A percentile compares a stretch with the other conserved stretches of the same genome.
These are phyloP conservation scores for Alsophila aescularia DNA, from an alignment of 2,888 invertebrate genomes.

Conservation along the genomic window DNA sequence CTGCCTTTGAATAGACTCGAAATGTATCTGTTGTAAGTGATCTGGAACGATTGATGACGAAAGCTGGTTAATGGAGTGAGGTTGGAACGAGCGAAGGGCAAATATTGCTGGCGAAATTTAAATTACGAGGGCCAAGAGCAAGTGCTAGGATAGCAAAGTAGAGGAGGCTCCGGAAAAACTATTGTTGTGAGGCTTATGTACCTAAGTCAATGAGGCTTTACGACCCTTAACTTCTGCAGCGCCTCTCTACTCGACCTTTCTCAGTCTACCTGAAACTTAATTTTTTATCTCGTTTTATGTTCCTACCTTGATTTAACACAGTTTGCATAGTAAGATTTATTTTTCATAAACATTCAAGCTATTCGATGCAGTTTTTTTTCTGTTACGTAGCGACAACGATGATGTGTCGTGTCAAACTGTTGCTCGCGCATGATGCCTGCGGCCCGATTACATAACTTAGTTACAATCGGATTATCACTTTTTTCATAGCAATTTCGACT, in stretches of 20 bases:
- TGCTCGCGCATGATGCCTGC: too few relatives aligned
- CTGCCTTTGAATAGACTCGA: constrained; percentile 23
- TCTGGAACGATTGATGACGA: constrained; percentile 28
- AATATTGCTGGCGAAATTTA: constrained; percentile 18
- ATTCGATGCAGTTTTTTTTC: too few relatives aligned
- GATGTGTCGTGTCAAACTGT: too few relatives aligned
- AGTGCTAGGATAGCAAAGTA: constrained; percentile 1
- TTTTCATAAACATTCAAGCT: too few relatives aligned
- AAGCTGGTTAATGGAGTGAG: constrained; percentile 24
- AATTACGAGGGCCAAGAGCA: constrained; percentile 5
- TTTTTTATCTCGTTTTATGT: constrained; percentile 1
- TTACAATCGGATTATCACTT: too few relatives aligned
- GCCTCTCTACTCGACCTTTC: constrained; percentile 3
- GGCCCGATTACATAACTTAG: too few relatives aligned
- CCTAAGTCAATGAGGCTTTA: constrained; percentile 9
- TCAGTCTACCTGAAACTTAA: constrained; percentile 10
- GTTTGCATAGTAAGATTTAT: too few relatives aligned
- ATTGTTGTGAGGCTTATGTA: constrained; percentile 1
- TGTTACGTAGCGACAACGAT: too few relatives aligned
- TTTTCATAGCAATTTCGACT: too few relatives aligned
- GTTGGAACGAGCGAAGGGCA: constrained; percentile 21
- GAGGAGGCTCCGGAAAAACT: constrained; percentile 3
- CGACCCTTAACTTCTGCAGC: constrained; percentile 15
- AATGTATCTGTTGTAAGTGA: constrained; percentile 24
- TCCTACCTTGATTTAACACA: not conserved